Evolutionary conservation across 2,888 invertebrate species (phyloP), one percentile per base, ranked within the genome.

Genomic region (Caenorhabditis zanzibari): DNA sequence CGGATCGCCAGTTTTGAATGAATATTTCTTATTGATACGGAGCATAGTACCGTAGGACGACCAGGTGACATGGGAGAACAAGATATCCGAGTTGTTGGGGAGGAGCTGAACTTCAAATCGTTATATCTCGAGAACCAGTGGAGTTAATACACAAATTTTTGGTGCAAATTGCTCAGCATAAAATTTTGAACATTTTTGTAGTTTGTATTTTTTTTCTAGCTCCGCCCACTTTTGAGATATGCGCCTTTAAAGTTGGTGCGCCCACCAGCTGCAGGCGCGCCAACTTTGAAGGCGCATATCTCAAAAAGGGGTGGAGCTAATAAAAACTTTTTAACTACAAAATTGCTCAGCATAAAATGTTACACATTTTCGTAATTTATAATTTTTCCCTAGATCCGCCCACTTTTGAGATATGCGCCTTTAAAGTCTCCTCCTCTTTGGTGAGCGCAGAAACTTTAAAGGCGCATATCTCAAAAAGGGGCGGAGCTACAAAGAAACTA

Each of bases 11-110:
- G 85, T 84, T 16, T 81, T 88, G 81, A 84, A 88, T 0, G 86
- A 61, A 44, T 86, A 95, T 90, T 95, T 95, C 84, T 92, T 92
- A 59, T 90, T 86, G 59, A 92, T 88, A 16, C 92, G 77, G 12
- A 91, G 77, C 85, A 92, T 85, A n/a, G 88, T 85, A 19, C 90
- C 88, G 68, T 91, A 91, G 22, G 90, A 89, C 22, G 87, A 80
- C 91, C 92, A 92, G 14, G 91, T 92, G 61, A 91, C 91, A 52
- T 91, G 91, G 0, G 92, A 91, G 82, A 91, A 89, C 22, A 90
- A 77, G n/a, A 91, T 81, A 59, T 91, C 91, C 12, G 74, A 71
- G 79, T 91, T 89, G 44, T 89, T 86, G 10, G 91, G 88, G 3
- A 88, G 75, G 22, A 88, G 59, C 66, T 76, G 38, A 22, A 69